phyloP scores from a whole-genome alignment of 92 coral and sea anemone species.

The Umimayanthus kanabou region DNA sequence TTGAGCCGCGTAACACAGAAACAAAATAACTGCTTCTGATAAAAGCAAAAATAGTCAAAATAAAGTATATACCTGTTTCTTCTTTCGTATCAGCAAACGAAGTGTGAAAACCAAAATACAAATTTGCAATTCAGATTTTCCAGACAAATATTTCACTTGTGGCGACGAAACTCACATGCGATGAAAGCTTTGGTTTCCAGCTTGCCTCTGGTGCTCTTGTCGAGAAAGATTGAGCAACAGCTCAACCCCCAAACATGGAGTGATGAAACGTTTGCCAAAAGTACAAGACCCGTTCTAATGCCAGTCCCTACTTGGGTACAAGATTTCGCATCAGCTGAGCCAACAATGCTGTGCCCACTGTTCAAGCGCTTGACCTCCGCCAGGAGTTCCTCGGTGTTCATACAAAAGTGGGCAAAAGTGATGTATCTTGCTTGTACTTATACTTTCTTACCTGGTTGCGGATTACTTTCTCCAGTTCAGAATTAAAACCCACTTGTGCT shows the following conservation, averaged over 20 bases:
- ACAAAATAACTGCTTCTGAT: conserved; percentile 7
- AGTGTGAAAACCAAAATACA: conserved; percentile 19
- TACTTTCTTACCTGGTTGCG: conserved; percentile 30
- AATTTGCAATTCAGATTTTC: conserved; percentile 19
- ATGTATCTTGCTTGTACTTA: no score
- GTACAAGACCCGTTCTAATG: conserved; percentile 17
- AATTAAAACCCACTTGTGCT: conserved; percentile 48
- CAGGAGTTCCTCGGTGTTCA: no score
- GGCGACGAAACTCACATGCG: neutral
- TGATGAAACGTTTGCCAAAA: conserved; percentile 6
- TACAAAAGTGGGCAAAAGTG: no score
- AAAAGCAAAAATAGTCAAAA: conserved; percentile 3
- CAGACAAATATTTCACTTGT: neutral
- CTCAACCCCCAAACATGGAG: conserved; percentile 17
- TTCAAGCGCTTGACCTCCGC: no score
- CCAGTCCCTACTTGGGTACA: neutral
- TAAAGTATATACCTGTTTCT: conserved; percentile 14
- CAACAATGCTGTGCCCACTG: no score
- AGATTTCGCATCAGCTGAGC: no score
- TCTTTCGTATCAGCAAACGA: conserved; percentile 10
- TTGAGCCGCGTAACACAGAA: neutral
- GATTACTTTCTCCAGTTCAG: conserved; percentile 48
- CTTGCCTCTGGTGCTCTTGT: conserved; percentile 25
- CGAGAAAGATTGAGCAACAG: conserved; percentile 28
- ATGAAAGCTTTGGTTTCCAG: neutral